These are phyloP conservation scores for Spinus olivaceus DNA, from an alignment of 2,797 vertebrate genomes.

Conservation along the genomic window DNA sequence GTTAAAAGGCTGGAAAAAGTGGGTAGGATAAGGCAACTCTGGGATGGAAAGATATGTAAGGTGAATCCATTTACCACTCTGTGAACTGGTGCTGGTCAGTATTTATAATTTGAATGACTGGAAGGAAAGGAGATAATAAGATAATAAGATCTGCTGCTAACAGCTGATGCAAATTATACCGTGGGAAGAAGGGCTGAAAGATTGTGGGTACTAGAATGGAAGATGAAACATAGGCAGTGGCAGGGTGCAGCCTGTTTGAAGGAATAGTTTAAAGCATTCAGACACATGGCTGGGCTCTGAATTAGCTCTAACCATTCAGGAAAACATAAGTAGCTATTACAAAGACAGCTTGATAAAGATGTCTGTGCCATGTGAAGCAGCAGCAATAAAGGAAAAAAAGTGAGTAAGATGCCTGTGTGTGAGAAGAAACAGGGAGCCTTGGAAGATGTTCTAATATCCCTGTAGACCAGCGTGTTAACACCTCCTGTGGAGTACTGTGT, in stretches of 20 bases:
- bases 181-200: neutral
- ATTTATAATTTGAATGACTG: neutral
- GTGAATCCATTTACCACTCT: neutral
- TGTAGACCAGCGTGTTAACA: neutral
- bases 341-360: conserved; percentile 39
- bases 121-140: neutral
- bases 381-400: neutral
- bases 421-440: neutral
- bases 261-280: conserved; percentile 16
- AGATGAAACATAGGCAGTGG: conserved; percentile 5
- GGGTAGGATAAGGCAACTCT: neutral
- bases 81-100: neutral
- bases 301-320: conserved; percentile 40
- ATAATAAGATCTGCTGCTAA: neutral
- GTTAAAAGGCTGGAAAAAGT: neutral
- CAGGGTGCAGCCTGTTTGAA: conserved; percentile 14
- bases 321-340: conserved; percentile 44
- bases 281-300: conserved; percentile 25
- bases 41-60: neutral
- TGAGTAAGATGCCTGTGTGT: neutral
- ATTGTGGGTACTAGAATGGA: neutral
- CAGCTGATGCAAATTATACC: neutral
- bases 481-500: neutral
- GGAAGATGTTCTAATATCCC: neutral
- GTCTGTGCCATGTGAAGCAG: neutral